Evolutionary conservation across 2,888 invertebrate species (phyloP), one percentile per base, ranked within the genome.

Genomic region (Mactromeris polynyma): DNA sequence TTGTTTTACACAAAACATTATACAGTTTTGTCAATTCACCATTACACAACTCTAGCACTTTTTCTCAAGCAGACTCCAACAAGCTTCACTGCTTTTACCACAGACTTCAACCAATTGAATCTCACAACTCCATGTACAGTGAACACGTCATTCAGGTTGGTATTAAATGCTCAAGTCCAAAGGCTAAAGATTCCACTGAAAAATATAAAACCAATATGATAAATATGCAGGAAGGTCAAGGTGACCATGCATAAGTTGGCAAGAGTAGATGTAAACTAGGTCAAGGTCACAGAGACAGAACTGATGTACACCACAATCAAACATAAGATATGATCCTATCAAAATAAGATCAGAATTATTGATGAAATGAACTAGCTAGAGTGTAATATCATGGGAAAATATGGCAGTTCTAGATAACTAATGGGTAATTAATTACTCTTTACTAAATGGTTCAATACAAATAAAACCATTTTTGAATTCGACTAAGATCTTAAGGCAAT

Each of bases 181-280:
- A 96, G n/a, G 96, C 96, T 81, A 96, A 90, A 2, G 96, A 95
- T 85, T 95, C 96, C 94, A 96, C 96, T 96, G 94, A 81, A 94
- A 94, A 19, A 84, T 40, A 92, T 90, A 86, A n/a, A 21, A 81
- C 11, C 54, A 42, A 0, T 51, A 42, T 19, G 3, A 19, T 77
- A 9, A 33, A 77, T 31, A 73, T 31, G 3, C 26, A 19, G 2
- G 7, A 36, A 26, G 3, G 17, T 73, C 36, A 73, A 73, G 73
- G 19, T 77, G 36, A 19, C 17, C n/a, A 33, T 77, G 31, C 17
- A 77, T 77, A 2, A 64, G 33, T 17, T 36, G 19, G 2, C 46
- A 31, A 36, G 51, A 9, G n/a, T 40, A n/a, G n/a, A 80, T 9
- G 26, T 38, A 31, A 36, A 26, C 17, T 4, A 26, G 42, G n/a